phyloP scores from a whole-genome alignment of 2,888 invertebrate species.

The Dolichopus griseipennis region DNA sequence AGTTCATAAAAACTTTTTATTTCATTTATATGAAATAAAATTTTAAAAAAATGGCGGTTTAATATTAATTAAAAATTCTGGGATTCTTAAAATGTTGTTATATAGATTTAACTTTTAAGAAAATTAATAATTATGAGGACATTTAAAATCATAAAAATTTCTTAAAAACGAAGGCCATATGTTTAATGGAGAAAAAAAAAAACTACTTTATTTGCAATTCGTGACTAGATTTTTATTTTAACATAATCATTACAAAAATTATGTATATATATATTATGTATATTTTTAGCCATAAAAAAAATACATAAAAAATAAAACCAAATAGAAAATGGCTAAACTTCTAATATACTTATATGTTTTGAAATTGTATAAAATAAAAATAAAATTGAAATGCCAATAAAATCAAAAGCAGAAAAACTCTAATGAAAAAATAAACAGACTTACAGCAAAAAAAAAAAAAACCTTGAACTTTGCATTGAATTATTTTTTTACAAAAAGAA shows the following conservation, averaged over 20 bases:
- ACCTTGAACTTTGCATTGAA: constrained; percentile 10
- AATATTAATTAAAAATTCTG: too few species aligned
- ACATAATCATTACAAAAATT: neutral
- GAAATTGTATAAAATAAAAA: neutral
- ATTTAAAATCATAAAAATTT: too few species aligned
- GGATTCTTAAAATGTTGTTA: too few species aligned
- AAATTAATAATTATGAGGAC: too few species aligned
- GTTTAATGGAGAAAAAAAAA: neutral
- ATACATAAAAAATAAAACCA: neutral
- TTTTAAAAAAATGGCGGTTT: too few species aligned
- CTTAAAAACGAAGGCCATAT: too few species aligned
- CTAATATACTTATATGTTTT: too few species aligned
- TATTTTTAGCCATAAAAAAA: neutral
- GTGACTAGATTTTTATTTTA: neutral
- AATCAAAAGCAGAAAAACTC: neutral
- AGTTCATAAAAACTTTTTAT: too few species aligned
- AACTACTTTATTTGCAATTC: neutral
- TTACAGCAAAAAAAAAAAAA: neutral
- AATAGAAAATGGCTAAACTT: neutral
- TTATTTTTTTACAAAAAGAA: neutral
- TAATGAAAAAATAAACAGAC: constrained; percentile 16
- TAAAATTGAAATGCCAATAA: constrained; percentile 6
- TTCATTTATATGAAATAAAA: too few species aligned
- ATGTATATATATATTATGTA: neutral
- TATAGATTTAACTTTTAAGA: too few species aligned